Percentiles rank a stretch among this genome's conserved stretches.
These are phyloP conservation scores for Steatornis caripensis DNA, from an alignment of 2,113 vertebrate genomes.

Conservation along the genomic window DNA sequence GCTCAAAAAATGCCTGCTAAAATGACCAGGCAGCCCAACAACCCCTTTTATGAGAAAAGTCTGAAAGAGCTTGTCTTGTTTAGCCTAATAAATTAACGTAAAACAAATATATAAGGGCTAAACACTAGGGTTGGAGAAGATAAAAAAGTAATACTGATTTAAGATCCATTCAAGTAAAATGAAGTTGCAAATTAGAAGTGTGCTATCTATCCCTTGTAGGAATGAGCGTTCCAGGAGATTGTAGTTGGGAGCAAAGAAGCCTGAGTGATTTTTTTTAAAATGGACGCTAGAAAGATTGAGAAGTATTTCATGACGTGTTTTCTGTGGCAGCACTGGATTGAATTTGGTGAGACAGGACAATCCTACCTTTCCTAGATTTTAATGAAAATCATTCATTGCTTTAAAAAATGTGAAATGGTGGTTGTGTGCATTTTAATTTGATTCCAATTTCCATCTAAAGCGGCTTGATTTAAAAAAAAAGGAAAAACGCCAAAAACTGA, in stretches of 20 bases:
- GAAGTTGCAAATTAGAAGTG: background rate
- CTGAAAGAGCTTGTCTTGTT: background rate
- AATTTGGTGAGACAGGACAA: background rate
- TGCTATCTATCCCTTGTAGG: background rate
- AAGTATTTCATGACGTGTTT: background rate
- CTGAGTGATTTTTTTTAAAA: background rate
- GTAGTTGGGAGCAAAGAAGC: background rate
- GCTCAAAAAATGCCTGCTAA: background rate
- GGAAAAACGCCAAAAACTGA: background rate
- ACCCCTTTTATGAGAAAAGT: background rate
- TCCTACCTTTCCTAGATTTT: background rate
- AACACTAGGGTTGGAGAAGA: background rate
- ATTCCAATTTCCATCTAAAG: background rate
- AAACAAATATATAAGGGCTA: background rate
- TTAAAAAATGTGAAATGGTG: background rate
- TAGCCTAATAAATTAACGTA: background rate
- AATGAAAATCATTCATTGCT: background rate
- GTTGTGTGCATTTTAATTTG: background rate
- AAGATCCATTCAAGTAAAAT: background rate
- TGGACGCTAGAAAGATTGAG: background rate
- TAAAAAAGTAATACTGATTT: background rate
- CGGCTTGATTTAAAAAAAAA: background rate
- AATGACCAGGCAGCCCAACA: background rate
- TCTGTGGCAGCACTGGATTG: background rate
- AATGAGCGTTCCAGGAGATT: background rate